These are phyloP conservation scores for Scopus umbretta DNA, from an alignment of 2,113 vertebrate species.

Conservation along the genomic window DNA sequence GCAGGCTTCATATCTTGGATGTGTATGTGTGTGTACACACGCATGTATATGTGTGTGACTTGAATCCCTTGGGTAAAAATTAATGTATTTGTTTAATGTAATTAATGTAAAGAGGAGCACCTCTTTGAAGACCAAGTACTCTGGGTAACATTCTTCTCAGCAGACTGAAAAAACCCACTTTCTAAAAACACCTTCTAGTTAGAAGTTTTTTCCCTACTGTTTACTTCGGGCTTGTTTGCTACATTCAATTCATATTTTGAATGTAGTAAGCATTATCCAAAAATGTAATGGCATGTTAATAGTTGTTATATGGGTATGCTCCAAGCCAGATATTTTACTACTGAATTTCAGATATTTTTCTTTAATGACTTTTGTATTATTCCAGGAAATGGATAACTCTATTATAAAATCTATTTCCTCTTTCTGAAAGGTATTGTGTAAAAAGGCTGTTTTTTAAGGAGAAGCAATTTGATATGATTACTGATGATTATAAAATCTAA, in stretches of 20 bases:
- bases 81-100: background rate
- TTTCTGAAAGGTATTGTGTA: background rate
- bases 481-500: background rate
- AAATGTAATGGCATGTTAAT: background rate
- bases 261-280: background rate
- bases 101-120: background rate
- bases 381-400: background rate
- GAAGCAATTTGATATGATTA: background rate
- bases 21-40: background rate
- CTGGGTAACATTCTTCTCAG: background rate
- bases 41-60: background rate
- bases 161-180: background rate
- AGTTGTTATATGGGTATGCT: background rate
- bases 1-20: background rate
- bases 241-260: background rate
- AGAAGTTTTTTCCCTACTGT: background rate
- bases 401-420: background rate
- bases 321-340: background rate
- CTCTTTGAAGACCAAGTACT: background rate
- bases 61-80: background rate
- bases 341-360: background rate
- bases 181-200: background rate
- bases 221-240: background rate
- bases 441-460: background rate
- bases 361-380: background rate